Evolutionary conservation across 1,140 invertebrate species (phyloP).

Genomic region (Leptonema lineaticorne): DNA sequence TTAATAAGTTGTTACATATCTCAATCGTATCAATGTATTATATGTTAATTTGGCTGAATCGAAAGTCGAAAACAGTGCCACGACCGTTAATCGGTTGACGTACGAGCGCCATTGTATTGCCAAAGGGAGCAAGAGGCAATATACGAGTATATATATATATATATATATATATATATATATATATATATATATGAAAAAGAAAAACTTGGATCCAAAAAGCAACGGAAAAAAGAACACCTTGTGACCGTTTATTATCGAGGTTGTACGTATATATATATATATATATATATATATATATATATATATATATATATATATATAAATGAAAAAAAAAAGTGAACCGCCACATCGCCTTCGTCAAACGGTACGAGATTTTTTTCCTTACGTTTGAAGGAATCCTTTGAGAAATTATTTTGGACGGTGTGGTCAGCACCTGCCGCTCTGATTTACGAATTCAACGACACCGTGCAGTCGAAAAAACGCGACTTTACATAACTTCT

Average conservation of each 20-base stretch:
- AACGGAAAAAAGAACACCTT: constrained; percentile 5
- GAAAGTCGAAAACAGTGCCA: too few species aligned
- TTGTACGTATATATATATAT: neutral
- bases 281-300: neutral
- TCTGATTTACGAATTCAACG: constrained; percentile 13
- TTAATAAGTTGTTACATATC: too few species aligned
- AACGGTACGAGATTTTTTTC: constrained; percentile 5
- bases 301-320: neutral
- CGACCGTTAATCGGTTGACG: too few species aligned
- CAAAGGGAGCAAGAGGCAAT: too few species aligned
- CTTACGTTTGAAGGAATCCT: neutral
- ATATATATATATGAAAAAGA: too few species aligned
- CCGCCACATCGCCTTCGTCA: neutral
- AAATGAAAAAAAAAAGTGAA: too few species aligned
- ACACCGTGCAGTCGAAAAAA: neutral
- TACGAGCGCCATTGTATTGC: too few species aligned
- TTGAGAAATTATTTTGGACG: neutral
- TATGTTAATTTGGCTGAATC: too few species aligned
- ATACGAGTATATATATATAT: too few species aligned
- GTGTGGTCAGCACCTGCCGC: constrained; percentile 5
- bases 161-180: too few species aligned
- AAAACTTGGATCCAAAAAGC: neutral
- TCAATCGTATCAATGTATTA: too few species aligned
- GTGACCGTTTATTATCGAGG: neutral
- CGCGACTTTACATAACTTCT: neutral